Conservation (phyloP, 35 echinoderm and acorn worm genomes). For the Lytechinus pictus region DNA sequence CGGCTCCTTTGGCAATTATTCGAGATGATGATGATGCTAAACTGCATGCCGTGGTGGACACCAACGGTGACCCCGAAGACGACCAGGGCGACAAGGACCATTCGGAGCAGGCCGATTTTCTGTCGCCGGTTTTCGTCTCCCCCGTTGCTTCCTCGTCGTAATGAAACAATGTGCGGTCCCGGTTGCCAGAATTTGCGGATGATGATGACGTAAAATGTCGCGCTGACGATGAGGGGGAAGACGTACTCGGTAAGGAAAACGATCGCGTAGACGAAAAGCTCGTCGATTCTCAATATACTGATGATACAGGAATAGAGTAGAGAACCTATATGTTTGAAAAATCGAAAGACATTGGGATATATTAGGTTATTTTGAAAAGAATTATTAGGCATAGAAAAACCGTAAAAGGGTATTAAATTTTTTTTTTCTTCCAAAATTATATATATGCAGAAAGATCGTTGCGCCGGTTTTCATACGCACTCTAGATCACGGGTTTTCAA, state of each 20-base stretch:
- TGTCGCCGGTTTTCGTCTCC: not conserved
- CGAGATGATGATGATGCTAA: not conserved
- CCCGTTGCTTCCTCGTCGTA: not conserved
- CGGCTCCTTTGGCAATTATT: too few species aligned
- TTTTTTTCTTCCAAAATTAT: too few species aligned
- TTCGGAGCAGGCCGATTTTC: slow-evolving; percentile 13
- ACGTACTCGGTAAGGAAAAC: slow-evolving; percentile 17
- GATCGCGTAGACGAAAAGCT: not conserved
- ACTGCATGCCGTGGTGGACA: not conserved
- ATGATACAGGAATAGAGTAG: not conserved
- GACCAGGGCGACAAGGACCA: not conserved
- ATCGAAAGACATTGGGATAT: too few species aligned
- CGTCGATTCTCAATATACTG: not conserved
- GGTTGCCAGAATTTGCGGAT: not conserved
- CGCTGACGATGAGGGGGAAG: not conserved
- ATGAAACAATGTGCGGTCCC: not conserved
- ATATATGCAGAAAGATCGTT: too few species aligned
- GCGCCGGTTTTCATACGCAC: too few species aligned
- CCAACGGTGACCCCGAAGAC: not conserved
- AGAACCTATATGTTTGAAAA: not conserved
- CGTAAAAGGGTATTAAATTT: too few species aligned
- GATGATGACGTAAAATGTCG: not conserved
- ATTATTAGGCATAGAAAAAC: too few species aligned
- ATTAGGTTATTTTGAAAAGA: too few species aligned
- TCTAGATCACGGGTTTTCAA: too few species aligned